Conservation (phyloP, 2,113 vertebrate genomes). For the Semicossyphus pulcher region DNA sequence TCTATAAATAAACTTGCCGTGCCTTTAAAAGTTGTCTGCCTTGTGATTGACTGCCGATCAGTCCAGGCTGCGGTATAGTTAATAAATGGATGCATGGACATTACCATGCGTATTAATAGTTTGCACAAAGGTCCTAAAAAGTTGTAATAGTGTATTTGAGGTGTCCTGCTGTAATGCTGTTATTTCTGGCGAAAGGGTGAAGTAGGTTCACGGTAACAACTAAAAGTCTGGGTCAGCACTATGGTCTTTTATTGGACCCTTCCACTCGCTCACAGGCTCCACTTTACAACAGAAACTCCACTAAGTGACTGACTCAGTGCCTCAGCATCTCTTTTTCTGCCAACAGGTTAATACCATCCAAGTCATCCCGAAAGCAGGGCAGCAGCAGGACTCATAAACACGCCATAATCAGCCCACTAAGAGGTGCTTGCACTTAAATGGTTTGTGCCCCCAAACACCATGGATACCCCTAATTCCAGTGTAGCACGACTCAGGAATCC, state of each 20-base stretch:
- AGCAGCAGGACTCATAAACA: constrained; percentile 66
- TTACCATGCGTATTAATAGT: too few species aligned
- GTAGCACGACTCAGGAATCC: constrained; percentile 46
- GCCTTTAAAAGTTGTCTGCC: too few species aligned
- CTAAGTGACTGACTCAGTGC: constrained; percentile 48
- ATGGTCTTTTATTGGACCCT: constrained; percentile 33
- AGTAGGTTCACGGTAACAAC: constrained; percentile 5
- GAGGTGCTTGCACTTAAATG: constrained; percentile 41
- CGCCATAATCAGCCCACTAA: constrained; percentile 62
- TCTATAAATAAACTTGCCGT: too few species aligned
- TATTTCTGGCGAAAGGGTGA: not conserved
- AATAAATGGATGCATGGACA: too few species aligned
- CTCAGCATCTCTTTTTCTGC: constrained; percentile 56
- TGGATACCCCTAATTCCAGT: constrained; percentile 56
- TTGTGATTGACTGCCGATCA: too few species aligned
- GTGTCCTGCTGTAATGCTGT: not conserved
- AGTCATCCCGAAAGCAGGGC: constrained; percentile 44
- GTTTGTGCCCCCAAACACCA: constrained; percentile 34
- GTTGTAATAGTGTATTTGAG: not conserved
- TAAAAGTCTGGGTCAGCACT: constrained; percentile 46
- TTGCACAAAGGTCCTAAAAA: too few species aligned
- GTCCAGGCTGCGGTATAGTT: too few species aligned
- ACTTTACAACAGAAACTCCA: constrained; percentile 58
- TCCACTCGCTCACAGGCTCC: constrained; percentile 31
- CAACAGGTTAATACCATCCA: constrained; percentile 53